These are phyloP conservation scores for Axinella damicornis DNA, from an alignment of 37 sponge, comb jelly and placozoan genomes.

Conservation along the genomic window DNA sequence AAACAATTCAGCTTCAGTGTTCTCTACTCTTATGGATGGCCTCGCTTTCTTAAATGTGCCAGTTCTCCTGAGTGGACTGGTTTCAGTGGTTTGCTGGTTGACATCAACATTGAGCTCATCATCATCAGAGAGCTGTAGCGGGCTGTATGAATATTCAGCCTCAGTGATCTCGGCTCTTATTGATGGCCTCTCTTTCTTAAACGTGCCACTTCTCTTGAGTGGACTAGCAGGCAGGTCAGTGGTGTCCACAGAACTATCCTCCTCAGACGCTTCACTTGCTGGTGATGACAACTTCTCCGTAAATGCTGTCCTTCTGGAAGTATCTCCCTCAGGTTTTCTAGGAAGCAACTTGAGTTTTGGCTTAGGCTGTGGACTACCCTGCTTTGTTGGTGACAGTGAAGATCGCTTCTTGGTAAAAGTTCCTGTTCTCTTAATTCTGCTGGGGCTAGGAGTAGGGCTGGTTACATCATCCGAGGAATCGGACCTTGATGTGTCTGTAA, in stretches of 20 bases:
- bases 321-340: not conserved
- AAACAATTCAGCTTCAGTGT: not conserved
- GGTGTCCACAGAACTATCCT: too few species aligned
- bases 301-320: slow-evolving; percentile 22
- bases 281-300: slow-evolving; percentile 21
- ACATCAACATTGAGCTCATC: not conserved
- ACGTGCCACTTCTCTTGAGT: slow-evolving; percentile 22
- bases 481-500: too few species aligned
- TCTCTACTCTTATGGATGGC: slow-evolving; percentile 9
- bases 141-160: not conserved
- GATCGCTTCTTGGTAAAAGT: slow-evolving; percentile 18
- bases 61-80: slow-evolving; percentile 16
- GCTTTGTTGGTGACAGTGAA: not conserved
- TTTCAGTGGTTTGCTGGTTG: not conserved
- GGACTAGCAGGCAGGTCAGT: not conserved
- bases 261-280: not conserved
- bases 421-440: not conserved
- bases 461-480: too few species aligned
- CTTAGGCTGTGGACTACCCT: not conserved
- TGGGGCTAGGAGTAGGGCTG: slow-evolving; percentile 3
- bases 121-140: too few species aligned
- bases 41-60: slow-evolving; percentile 49
- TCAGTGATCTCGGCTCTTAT: not conserved
- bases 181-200: slow-evolving; percentile 19
- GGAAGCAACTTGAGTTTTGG: not conserved